Percentiles rank a stretch among this genome's conserved stretches.
phyloP scores from a whole-genome alignment of 30 jellyfish, hydroid and myxozoan genomes.

The Turritopsis rubra region DNA sequence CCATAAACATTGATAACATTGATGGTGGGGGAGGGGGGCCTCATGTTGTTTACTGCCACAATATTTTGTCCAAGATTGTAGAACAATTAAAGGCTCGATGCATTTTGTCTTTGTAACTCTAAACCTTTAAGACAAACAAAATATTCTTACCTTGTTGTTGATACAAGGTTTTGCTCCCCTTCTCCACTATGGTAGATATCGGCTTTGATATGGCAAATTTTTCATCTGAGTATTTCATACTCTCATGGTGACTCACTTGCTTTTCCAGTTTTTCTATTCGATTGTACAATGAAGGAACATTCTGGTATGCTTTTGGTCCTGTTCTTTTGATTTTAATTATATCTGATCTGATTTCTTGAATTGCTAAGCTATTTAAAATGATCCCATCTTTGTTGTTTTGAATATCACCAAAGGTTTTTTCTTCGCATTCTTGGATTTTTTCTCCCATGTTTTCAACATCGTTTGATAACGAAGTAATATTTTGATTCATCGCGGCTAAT shows the following conservation, averaged over 20 bases:
- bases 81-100: no score
- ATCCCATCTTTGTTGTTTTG: not conserved
- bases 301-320: not conserved
- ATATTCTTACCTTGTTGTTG: not conserved
- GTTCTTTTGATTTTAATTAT: no score
- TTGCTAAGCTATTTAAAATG: not conserved
- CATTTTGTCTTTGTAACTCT: no score
- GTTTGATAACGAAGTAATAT: not conserved
- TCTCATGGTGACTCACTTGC: not conserved
- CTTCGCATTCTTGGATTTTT: not conserved
- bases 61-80: no score
- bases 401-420: not conserved
- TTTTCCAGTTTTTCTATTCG: not conserved
- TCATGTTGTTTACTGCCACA: no score
- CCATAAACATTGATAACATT: no score
- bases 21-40: no score
- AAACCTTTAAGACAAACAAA: no score
- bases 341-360: not conserved
- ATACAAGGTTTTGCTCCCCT: not conserved
- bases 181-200: not conserved
- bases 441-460: not conserved
- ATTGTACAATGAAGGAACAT: not conserved
- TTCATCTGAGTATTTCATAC: not conserved
- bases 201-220: not conserved
- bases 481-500: not conserved